phyloP scores from a whole-genome alignment of 92 coral and sea anemone genomes.

The Porites lobata region DNA sequence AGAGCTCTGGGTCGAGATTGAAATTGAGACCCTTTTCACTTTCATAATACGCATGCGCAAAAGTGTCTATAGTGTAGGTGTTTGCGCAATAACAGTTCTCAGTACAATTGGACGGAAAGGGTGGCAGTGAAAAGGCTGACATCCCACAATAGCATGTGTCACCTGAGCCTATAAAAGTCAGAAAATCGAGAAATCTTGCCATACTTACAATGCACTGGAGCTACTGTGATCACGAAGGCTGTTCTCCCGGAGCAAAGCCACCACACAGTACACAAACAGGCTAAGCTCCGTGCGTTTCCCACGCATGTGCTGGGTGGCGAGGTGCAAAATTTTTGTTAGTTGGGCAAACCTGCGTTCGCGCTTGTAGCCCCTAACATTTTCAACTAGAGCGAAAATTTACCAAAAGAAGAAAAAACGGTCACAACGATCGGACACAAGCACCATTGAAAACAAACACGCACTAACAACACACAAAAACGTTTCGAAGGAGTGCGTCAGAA shows the following conservation, averaged over 20 bases:
- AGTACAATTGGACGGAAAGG: slow-evolving; percentile 16
- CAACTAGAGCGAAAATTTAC: not conserved
- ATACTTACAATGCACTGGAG: slow-evolving; percentile 96
- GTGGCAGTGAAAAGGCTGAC: not conserved
- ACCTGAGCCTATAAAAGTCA: slow-evolving; percentile 58
- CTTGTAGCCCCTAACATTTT: slow-evolving; percentile 63
- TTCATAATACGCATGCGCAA: not conserved
- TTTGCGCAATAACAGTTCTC: not conserved
- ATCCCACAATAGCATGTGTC: slow-evolving; percentile 26
- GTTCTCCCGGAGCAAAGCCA: slow-evolving; percentile 80
- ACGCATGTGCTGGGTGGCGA: slow-evolving; percentile 71
- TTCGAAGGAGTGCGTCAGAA: not conserved
- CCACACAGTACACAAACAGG: slow-evolving; percentile 62
- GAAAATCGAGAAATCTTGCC: slow-evolving; percentile 10
- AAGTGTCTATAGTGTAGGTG: not conserved
- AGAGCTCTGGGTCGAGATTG: too few relatives aligned
- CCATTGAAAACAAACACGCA: not conserved
- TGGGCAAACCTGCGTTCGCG: slow-evolving; percentile 96
- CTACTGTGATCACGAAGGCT: slow-evolving; percentile 94
- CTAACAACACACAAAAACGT: not conserved
- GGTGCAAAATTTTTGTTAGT: slow-evolving; percentile 90
- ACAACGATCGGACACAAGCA: not conserved
- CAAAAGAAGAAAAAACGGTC: not conserved
- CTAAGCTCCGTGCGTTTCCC: slow-evolving; percentile 71
- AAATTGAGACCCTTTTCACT: not conserved